A percentile compares a stretch with the other conserved stretches of the same genome.
phyloP scores from a whole-genome alignment of 2,888 invertebrate genomes.

The Sarcophaga subvicina region DNA sequence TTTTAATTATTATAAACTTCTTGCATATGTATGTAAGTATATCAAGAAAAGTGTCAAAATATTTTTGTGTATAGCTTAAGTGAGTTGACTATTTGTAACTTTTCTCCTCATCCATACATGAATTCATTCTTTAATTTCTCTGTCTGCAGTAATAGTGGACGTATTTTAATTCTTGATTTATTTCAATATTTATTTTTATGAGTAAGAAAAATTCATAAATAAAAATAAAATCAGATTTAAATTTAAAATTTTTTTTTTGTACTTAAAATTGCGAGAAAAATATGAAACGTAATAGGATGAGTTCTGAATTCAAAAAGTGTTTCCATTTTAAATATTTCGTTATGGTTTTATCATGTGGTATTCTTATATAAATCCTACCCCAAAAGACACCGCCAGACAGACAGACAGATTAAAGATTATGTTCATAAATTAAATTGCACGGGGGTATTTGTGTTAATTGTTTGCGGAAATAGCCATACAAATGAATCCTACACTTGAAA shows the following conservation, averaged over 20 bases:
- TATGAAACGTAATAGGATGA: not conserved
- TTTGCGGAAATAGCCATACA: not conserved
- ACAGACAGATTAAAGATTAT: not conserved
- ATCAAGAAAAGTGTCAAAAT: too few relatives aligned
- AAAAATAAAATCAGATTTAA: slow-evolving; percentile 1
- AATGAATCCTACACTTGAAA: not conserved
- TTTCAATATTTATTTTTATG: slow-evolving; percentile 8
- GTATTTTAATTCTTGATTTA: not conserved
- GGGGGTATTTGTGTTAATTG: slow-evolving; percentile 19
- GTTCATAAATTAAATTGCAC: slow-evolving; percentile 21
- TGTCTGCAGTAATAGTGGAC: not conserved
- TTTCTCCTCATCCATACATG: not conserved
- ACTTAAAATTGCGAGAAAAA: too few relatives aligned
- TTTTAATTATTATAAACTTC: too few relatives aligned
- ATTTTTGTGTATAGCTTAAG: too few relatives aligned
- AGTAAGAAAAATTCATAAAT: not conserved
- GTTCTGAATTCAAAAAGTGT: not conserved
- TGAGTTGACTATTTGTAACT: too few relatives aligned
- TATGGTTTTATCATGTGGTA: too few relatives aligned
- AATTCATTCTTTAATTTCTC: not conserved
- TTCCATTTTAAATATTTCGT: not conserved
- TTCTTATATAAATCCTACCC: too few relatives aligned
- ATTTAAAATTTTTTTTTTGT: too few relatives aligned
- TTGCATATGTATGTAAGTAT: too few relatives aligned
- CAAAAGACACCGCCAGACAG: too few relatives aligned